These are phyloP conservation scores for Portunus trituberculatus DNA, from an alignment of 1,140 invertebrate genomes.

Conservation along the genomic window DNA sequence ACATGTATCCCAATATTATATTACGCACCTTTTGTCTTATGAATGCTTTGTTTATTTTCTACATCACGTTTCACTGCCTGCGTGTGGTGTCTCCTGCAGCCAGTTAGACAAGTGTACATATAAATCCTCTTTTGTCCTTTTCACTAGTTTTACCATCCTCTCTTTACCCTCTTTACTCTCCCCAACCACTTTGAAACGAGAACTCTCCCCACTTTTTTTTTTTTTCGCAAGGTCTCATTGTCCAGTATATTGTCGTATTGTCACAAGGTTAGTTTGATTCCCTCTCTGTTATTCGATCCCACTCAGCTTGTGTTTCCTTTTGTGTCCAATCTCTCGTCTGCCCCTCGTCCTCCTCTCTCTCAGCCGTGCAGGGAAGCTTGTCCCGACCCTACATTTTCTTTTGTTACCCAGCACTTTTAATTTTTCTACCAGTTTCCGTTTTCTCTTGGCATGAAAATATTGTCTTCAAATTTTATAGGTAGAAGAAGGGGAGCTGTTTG, in stretches of 20 bases:
- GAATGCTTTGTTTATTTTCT: too few relatives aligned
- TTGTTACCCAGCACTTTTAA: background rate
- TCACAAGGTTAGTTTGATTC: background rate
- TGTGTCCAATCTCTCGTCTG: background rate
- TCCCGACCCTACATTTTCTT: background rate
- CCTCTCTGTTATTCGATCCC: background rate
- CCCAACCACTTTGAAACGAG: background rate
- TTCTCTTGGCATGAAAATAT: background rate
- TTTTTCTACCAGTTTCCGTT: background rate
- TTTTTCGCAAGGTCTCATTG: background rate
- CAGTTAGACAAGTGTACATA: too few relatives aligned
- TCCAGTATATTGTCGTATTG: background rate
- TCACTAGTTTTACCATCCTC: background rate
- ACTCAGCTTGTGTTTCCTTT: background rate
- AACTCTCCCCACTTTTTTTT: background rate
- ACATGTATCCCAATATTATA: too few relatives aligned
- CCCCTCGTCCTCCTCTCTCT: background rate
- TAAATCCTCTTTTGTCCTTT: background rate
- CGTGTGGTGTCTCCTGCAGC: too few relatives aligned
- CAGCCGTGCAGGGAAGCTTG: background rate
- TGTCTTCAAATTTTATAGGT: background rate
- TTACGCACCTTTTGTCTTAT: too few relatives aligned
- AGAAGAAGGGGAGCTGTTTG: background rate
- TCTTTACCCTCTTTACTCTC: background rate
- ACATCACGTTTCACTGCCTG: too few relatives aligned